Evolutionary conservation across 2,888 invertebrate genomes (phyloP).

Genomic region (Brassicogethes aeneus): DNA sequence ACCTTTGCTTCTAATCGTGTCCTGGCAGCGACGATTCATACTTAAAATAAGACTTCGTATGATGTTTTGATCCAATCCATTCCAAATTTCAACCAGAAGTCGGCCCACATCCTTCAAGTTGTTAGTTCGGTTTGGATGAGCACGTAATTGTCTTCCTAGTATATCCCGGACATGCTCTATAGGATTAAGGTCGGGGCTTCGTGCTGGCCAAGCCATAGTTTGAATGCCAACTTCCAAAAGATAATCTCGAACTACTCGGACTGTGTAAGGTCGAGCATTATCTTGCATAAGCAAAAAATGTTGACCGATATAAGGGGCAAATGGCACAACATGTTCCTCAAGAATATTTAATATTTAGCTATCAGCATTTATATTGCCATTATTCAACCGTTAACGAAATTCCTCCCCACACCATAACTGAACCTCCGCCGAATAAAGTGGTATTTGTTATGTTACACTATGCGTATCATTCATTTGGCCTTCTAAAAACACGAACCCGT

Average conservation of each 20-base stretch:
- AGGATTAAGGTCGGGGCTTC: slow-evolving; percentile 6
- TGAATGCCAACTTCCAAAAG: slow-evolving; percentile 5
- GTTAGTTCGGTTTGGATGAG: slow-evolving; percentile 3
- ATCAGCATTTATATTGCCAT: slow-evolving; percentile 6
- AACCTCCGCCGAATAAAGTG: background rate
- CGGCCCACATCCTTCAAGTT: slow-evolving; percentile 2
- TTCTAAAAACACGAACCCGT: too few species aligned
- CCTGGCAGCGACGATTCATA: slow-evolving; percentile 9
- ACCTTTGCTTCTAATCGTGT: background rate
- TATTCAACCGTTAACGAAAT: slow-evolving; percentile 9
- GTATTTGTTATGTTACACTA: too few species aligned
- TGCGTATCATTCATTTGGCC: background rate
- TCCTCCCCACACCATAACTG: slow-evolving; percentile 12
- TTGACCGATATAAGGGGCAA: slow-evolving; percentile 9
- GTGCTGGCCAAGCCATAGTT: slow-evolving; percentile 7
- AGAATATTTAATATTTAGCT: too few species aligned
- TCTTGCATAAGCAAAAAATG: slow-evolving; percentile 11
- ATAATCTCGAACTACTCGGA: slow-evolving; percentile 5
- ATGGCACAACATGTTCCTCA: slow-evolving; percentile 10
- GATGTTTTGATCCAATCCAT: slow-evolving; percentile 7
- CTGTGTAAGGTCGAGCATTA: slow-evolving; percentile 6
- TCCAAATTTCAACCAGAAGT: slow-evolving; percentile 10
- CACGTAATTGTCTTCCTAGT: slow-evolving; percentile 5
- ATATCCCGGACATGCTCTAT: slow-evolving; percentile 6
- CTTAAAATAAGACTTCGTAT: slow-evolving; percentile 14